Evolutionary conservation across 2,113 vertebrate species (phyloP), one percentile per base, ranked within the genome.

Genomic region (Lasiurus cinereus): DNA sequence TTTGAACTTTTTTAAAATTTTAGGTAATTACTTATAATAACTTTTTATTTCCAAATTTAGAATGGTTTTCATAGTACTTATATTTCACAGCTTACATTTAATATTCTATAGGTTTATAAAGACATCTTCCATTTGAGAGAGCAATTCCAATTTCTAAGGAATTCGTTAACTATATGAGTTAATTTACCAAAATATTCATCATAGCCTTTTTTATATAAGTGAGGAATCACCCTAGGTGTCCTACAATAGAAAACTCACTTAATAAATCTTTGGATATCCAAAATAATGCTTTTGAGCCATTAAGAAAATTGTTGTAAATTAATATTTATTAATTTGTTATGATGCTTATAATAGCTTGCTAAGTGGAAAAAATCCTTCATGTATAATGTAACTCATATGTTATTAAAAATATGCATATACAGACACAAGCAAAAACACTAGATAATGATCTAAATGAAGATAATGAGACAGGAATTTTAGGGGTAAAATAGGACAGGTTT

Each of bases 121-220:
- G 8, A 9, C 64, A 72, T 2, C 0, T 76, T 82, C 46, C 18
- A 82, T 83, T 91, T 93, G 70, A 54, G 22, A 94, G 22, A 91
- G 39, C 5, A 85, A 86, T 89, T 78, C 10, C 7, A 70, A 16
- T 27, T 76, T 88, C 69, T n/a, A 88, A 69, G 33, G 18, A 1
- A 27, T 5, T 54, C 69, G 11, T 78, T 90, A 94, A 86, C 24
- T 21, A 70, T 36, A 72, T 39, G 33, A 64, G 56, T 88, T 92
- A 92, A 88, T 78, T 73, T 72, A 33, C 9, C 83, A 67, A 91
- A 33, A 82, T 74, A 82, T 74, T 88, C 83, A 94, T 92, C 10
- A 56, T 54, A 46, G 27, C 11, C 27, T 46, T 85, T 91, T 85
- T 84, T 69, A 4, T 87, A n/a, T 46, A 67, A 84, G 14, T 69